Conservation (phyloP, 2,113 vertebrate genomes). For the Agapornis roseicollis region DNA sequence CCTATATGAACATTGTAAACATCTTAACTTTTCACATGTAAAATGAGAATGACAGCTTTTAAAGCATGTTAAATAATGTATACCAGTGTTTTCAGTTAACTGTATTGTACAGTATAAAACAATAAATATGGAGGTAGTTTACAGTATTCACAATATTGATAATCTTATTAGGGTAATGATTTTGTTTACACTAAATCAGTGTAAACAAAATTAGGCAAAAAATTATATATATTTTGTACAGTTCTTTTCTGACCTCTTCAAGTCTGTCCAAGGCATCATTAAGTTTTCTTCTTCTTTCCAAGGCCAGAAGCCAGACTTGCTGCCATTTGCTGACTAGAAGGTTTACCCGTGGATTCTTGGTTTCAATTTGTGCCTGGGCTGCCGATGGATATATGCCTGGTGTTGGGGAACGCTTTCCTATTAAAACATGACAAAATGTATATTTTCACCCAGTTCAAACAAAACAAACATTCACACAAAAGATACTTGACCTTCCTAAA, state of each 20-base stretch:
- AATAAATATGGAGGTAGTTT: neutral
- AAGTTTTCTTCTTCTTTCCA: constrained; percentile 93
- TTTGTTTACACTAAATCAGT: neutral
- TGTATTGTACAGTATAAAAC: neutral
- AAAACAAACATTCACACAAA: neutral
- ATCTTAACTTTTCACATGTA: neutral
- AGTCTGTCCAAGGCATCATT: constrained; percentile 95
- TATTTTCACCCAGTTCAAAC: neutral
- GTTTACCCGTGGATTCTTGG: constrained; percentile 93
- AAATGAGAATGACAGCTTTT: neutral
- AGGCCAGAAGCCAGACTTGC: constrained; percentile 96
- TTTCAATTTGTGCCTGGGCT: constrained; percentile 88
- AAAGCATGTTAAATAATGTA: neutral
- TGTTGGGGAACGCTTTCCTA: constrained; percentile 93
- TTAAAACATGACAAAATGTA: neutral
- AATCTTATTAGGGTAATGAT: neutral
- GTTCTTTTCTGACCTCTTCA: constrained; percentile 86
- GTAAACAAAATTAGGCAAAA: neutral
- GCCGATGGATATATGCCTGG: constrained; percentile 87
- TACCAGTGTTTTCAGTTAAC: neutral
- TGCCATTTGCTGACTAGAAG: constrained; percentile 98
- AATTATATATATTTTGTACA: neutral
- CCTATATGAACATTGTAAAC: neutral
- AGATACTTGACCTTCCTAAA: neutral
- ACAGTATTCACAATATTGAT: neutral